phyloP scores from a whole-genome alignment of 2,113 vertebrate genomes.

The Anhinga anhinga region DNA sequence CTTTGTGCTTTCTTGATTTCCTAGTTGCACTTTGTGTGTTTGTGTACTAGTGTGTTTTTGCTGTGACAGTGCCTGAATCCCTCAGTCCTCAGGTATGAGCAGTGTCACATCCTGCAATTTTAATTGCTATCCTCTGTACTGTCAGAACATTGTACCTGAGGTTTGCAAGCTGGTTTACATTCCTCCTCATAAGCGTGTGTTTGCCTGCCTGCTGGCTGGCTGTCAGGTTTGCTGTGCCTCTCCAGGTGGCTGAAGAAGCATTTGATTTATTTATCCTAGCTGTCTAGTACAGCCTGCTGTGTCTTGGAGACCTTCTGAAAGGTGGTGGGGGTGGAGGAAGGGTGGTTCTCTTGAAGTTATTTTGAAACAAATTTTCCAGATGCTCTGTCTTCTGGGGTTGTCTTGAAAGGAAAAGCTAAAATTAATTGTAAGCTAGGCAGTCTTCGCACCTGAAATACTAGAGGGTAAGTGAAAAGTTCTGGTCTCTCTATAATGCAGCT shows the following conservation, averaged over 20 bases:
- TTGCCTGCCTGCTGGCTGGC: neutral
- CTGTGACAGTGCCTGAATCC: neutral
- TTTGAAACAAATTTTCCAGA: neutral
- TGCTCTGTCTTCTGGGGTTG: neutral
- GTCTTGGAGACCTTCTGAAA: neutral
- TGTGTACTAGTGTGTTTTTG: neutral
- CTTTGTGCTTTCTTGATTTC: neutral
- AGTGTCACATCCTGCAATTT: constrained; percentile 54
- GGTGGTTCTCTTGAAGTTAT: neutral
- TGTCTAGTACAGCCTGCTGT: neutral
- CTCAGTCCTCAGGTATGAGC: constrained; percentile 49
- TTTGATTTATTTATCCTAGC: constrained; percentile 22
- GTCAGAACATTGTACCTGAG: constrained; percentile 23
- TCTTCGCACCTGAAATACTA: neutral
- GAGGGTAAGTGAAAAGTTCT: neutral
- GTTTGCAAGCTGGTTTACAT: constrained; percentile 30
- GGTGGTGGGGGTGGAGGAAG: neutral
- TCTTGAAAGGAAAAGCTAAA: constrained; percentile 18
- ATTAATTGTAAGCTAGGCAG: neutral
- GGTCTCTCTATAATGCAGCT: neutral
- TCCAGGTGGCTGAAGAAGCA: constrained; percentile 47
- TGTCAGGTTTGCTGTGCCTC: constrained; percentile 33
- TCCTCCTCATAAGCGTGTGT: neutral
- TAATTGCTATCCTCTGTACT: constrained; percentile 55
- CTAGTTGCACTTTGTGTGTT: neutral